Conservation (phyloP, 2,113 vertebrate genomes). For the Physeter macrocephalus region DNA sequence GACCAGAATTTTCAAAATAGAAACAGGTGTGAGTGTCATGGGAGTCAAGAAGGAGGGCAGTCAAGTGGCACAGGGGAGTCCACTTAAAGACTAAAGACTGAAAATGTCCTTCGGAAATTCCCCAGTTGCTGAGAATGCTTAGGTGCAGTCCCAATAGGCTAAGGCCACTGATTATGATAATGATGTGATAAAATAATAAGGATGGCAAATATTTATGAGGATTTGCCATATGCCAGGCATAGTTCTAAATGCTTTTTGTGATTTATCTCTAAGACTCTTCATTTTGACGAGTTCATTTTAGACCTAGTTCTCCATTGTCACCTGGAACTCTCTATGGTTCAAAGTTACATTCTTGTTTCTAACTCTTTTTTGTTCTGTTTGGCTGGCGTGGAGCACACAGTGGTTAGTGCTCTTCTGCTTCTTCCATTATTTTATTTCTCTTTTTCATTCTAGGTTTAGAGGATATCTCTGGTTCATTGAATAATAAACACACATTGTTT, state of each 20-base stretch:
- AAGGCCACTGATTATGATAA: not conserved
- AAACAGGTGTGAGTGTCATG: not conserved
- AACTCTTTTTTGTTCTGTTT: not conserved
- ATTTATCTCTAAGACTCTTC: not conserved
- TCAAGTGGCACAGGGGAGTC: not conserved
- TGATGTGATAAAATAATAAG: not conserved
- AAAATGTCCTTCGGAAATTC: not conserved
- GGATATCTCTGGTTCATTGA: not conserved
- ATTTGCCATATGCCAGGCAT: not conserved
- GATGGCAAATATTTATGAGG: not conserved
- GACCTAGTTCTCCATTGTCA: not conserved
- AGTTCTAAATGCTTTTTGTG: not conserved
- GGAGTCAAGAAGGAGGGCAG: not conserved
- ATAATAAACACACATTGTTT: not conserved
- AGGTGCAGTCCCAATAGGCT: too few relatives aligned
- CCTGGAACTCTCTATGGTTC: not conserved
- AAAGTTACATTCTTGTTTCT: not conserved
- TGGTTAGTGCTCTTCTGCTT: not conserved
- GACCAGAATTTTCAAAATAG: not conserved
- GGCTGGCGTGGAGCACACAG: not conserved
- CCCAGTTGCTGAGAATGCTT: not conserved
- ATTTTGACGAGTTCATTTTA: not conserved
- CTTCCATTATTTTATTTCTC: not conserved
- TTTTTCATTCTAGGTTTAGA: not conserved
- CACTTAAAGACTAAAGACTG: not conserved